Evolutionary conservation across 2,113 vertebrate genomes (phyloP), one percentile per base, ranked within the genome.

Genomic region (Cephalopholis sonnerati): DNA sequence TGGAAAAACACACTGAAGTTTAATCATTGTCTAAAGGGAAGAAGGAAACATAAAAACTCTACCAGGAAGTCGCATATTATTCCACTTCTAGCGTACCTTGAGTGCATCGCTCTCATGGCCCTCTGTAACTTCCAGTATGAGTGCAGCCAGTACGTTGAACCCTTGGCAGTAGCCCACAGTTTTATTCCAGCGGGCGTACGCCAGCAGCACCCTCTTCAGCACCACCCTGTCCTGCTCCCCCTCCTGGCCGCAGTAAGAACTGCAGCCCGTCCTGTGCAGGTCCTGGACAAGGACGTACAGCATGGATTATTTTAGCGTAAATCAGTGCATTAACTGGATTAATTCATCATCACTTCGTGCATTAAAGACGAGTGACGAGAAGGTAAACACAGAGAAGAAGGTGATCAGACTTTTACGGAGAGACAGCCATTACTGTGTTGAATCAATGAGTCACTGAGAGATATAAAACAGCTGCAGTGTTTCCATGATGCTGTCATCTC

Each of bases 121-220:
- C 63, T 94, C 92, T 0, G 93, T 94, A 2, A 94, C 93, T 7
- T 93, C 92, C 79, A 94, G 88, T 1, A 94, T 93, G 8, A 94
- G 92, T 2, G 93, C 93, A 7, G 93, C 93, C 74, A 94, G 89
- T 0, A 94, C 93, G 48, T 94, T 94, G 87, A 94, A 94, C 0
- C 93, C 93, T 39, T 94, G 93, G 70, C 93, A 94, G 87, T 94
- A 94, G 39, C 93, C 93, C 55, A 94, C 93, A 1, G 15, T 22
- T 67, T 94, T 94, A 58, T 94, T 93, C 93, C 93, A 94, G 85
- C 93, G 93, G 24, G 93, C 93, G 17, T 92, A 94, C 0, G 93
- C 93, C 2, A 94, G 83, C 77, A 94, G 87, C 64, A 94, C 93
- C 77, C 93, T 79, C 85, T 94, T 94, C 83, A 94, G 90, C 79